phyloP scores from a whole-genome alignment of 2,797 vertebrate genomes.

The Myotis myotis region DNA sequence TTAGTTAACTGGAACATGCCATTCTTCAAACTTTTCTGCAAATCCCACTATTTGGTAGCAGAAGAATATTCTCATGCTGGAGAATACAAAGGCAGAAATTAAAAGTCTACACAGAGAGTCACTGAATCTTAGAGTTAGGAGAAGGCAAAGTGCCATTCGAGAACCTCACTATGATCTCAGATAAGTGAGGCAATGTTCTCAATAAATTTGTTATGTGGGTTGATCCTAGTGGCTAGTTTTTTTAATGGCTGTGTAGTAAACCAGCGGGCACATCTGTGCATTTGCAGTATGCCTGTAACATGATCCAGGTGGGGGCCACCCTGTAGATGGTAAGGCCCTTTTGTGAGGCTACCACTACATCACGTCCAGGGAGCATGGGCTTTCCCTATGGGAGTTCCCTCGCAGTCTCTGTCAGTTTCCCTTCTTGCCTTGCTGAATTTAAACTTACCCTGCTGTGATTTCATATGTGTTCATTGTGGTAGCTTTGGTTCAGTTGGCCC shows the following conservation, averaged over 20 bases:
- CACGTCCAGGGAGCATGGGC: neutral
- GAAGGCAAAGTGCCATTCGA: neutral
- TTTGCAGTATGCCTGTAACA: accelerated
- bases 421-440: neutral
- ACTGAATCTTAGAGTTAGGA: neutral
- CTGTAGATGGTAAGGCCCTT: neutral
- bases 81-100: neutral
- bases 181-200: neutral
- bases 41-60: neutral
- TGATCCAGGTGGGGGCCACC: accelerated
- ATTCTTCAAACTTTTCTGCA: conserved; percentile 6
- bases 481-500: neutral
- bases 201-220: neutral
- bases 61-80: neutral
- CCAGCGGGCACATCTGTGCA: neutral
- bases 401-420: neutral
- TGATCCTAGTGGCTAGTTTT: neutral
- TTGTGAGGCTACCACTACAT: accelerated
- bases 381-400: neutral
- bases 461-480: neutral
- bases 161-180: neutral
- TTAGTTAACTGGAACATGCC: neutral
- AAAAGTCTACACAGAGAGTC: neutral
- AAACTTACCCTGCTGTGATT: neutral
- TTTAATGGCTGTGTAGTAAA: neutral